These are phyloP conservation scores for Cotesia congregata DNA, from an alignment of 2,888 invertebrate genomes.

Conservation along the genomic window DNA sequence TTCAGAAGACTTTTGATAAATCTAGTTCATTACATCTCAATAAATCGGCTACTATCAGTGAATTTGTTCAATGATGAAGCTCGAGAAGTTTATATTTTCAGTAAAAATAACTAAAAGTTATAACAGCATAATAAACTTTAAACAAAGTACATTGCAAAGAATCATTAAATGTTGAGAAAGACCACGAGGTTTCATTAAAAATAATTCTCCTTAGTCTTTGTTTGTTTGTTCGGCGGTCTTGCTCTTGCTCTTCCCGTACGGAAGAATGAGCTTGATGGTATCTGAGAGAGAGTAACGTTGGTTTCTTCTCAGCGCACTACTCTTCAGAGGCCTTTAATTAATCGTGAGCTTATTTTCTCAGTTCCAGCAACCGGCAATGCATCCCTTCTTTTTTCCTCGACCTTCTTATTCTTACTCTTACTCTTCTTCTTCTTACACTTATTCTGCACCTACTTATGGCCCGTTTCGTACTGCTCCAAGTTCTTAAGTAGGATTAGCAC, in stretches of 20 bases:
- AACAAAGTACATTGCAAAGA: slow-evolving; percentile 30
- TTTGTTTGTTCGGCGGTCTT: slow-evolving; percentile 24
- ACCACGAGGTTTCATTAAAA: slow-evolving; percentile 37
- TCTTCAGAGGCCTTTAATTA: slow-evolving; percentile 41
- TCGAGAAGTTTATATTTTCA: no score
- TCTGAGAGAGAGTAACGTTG: slow-evolving; percentile 19
- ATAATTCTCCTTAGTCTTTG: slow-evolving; percentile 39
- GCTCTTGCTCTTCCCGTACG: slow-evolving; percentile 1
- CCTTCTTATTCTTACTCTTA: slow-evolving; percentile 2
- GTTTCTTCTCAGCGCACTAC: slow-evolving; percentile 23
- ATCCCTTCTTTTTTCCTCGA: slow-evolving; percentile 12
- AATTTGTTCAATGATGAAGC: no score
- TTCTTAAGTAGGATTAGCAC: slow-evolving; percentile 45
- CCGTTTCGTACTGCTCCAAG: slow-evolving; percentile 36
- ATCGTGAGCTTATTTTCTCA: slow-evolving; percentile 40
- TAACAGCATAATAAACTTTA: slow-evolving; percentile 24
- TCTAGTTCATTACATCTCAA: no score
- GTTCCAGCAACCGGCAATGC: slow-evolving; percentile 24
- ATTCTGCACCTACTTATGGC: slow-evolving; percentile 18
- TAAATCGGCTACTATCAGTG: no score
- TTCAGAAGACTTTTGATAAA: no score
- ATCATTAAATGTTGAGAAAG: slow-evolving; percentile 32
- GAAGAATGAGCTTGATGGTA: slow-evolving; percentile 37
- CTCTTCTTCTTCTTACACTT: slow-evolving; percentile 16
- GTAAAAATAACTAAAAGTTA: background rate